Conservation (phyloP, 2,888 invertebrate species). For the Nomada flava region DNA sequence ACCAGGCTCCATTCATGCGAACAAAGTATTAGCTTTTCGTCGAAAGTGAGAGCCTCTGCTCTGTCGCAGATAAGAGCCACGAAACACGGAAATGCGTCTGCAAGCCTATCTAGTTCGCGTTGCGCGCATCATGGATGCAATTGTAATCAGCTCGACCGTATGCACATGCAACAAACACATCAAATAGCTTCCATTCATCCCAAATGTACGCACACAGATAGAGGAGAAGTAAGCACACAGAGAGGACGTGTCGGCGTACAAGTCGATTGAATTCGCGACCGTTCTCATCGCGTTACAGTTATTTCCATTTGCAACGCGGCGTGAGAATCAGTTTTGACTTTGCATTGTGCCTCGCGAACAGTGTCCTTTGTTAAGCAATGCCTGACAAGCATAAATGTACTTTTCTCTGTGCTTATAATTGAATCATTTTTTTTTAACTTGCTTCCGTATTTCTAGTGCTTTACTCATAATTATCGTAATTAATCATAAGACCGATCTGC, state of each 20-base stretch:
- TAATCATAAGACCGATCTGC: too few relatives aligned
- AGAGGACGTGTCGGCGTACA: not conserved
- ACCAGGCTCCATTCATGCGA: not conserved
- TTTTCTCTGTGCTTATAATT: not conserved
- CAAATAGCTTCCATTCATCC: constrained; percentile 59
- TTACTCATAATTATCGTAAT: too few relatives aligned
- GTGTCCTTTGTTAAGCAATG: constrained; percentile 1
- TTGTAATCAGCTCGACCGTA: constrained; percentile 28
- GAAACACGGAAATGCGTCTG: constrained; percentile 67
- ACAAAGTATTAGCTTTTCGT: not conserved
- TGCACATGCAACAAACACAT: constrained; percentile 19
- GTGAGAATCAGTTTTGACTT: constrained; percentile 32
- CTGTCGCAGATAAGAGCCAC: constrained; percentile 60
- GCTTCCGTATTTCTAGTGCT: too few relatives aligned
- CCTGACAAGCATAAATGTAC: constrained; percentile 5
- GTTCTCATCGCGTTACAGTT: constrained; percentile 53
- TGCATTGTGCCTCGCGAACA: not conserved
- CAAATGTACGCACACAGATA: not conserved
- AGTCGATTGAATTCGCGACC: constrained; percentile 47
- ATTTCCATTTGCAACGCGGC: constrained; percentile 20
- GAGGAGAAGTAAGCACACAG: not conserved
- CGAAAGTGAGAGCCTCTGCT: constrained; percentile 51
- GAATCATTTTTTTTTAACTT: too few relatives aligned
- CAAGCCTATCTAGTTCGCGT: constrained; percentile 46
- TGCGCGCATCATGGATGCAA: constrained; percentile 12